These are phyloP conservation scores for Prunella strophiata DNA, from an alignment of 2,797 vertebrate genomes.

Conservation along the genomic window DNA sequence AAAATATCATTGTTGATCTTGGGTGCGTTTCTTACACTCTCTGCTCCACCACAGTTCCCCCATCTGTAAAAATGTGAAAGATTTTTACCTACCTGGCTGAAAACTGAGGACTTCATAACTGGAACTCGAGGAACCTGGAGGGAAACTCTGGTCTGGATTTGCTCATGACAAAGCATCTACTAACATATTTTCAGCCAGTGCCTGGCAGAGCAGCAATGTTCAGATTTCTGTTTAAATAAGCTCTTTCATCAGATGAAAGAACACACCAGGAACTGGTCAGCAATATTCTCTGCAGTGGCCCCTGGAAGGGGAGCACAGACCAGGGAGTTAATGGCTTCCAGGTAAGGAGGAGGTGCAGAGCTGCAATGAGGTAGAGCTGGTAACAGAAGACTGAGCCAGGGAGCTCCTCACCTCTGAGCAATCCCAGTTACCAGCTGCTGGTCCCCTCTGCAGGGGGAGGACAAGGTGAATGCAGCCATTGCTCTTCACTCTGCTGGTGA, in stretches of 20 bases:
- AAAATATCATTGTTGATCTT: slow-evolving; percentile 44
- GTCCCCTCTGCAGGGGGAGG: background rate
- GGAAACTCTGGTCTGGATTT: slow-evolving; percentile 37
- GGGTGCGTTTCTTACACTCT: background rate
- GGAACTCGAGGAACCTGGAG: slow-evolving; percentile 34
- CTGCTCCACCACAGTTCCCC: slow-evolving; percentile 36
- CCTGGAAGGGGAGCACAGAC: background rate
- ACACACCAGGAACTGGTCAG: slow-evolving; percentile 51
- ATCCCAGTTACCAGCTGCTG: background rate
- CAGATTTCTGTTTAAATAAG: slow-evolving; percentile 51
- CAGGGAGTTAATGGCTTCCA: background rate
- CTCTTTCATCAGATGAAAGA: slow-evolving; percentile 63
- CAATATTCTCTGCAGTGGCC: background rate
- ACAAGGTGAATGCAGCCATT: background rate
- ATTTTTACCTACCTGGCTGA: slow-evolving; percentile 59
- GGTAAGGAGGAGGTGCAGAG: background rate
- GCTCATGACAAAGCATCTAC: slow-evolving; percentile 36
- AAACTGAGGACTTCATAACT: slow-evolving; percentile 30
- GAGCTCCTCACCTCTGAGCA: background rate
- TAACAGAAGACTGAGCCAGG: background rate
- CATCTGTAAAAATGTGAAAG: slow-evolving; percentile 15
- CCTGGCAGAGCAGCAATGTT: slow-evolving; percentile 23
- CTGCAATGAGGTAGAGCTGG: background rate
- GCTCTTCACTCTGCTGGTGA: background rate
- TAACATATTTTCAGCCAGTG: slow-evolving; percentile 4